These are phyloP conservation scores for Sarcophaga subvicina DNA, from an alignment of 2,888 invertebrate species.

Conservation along the genomic window DNA sequence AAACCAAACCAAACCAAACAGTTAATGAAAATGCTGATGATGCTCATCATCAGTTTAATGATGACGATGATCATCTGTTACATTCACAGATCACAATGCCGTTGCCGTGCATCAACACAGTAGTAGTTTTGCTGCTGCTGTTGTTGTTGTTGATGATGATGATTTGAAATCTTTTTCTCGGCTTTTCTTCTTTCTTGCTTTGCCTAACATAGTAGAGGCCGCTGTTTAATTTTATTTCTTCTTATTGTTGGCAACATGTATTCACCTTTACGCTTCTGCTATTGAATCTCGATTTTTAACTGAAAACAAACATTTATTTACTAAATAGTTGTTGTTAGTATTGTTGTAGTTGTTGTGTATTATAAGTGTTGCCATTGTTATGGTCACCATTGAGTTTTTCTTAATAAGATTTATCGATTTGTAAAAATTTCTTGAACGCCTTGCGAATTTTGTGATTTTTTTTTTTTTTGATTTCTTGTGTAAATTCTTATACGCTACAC, in stretches of 20 bases:
- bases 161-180: conserved; percentile 35
- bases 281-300: conserved; percentile 1
- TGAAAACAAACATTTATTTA: conserved; percentile 14
- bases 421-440: conserved; percentile 61
- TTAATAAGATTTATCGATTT: conserved; percentile 69
- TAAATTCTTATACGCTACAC: not conserved
- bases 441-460: conserved; percentile 38
- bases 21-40: conserved; percentile 19
- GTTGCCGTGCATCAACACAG: not conserved
- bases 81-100: conserved; percentile 46
- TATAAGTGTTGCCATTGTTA: conserved; percentile 58
- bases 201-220: not conserved
- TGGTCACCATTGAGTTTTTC: conserved; percentile 64
- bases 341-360: conserved; percentile 18
- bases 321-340: conserved; percentile 4
- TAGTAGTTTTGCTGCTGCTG: too few species aligned
- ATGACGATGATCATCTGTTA: conserved; percentile 38
- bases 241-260: conserved; percentile 41
- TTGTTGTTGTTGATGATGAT: conserved; percentile 12
- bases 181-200: not conserved
- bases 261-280: conserved; percentile 58
- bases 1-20: not conserved
- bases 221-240: not conserved
- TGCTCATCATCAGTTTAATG: conserved; percentile 21
- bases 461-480: not conserved